Percentiles rank a stretch among this genome's conserved stretches.
phyloP scores from a whole-genome alignment of 2,888 invertebrate genomes.

The Tolmerus cingulatus region DNA sequence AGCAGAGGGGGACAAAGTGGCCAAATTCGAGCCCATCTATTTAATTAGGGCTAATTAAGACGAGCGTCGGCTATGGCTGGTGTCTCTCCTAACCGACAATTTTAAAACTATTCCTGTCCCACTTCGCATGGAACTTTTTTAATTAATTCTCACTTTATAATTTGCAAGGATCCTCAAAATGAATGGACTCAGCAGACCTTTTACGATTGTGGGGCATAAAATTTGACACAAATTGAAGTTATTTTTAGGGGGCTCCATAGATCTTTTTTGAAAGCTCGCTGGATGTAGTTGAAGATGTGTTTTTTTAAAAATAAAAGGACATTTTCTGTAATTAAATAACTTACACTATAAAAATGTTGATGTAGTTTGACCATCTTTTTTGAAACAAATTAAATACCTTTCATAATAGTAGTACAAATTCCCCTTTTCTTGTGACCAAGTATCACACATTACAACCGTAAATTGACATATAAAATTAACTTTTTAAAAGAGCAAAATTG shows the following conservation, averaged over 20 bases:
- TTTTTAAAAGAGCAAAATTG: too few species aligned
- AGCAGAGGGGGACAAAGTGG: neutral
- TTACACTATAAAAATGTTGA: too few species aligned
- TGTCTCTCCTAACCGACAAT: neutral
- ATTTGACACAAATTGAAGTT: neutral
- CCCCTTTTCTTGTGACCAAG: too few species aligned
- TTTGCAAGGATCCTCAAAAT: neutral
- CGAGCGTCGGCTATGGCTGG: neutral
- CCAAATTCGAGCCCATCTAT: neutral
- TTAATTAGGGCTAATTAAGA: conserved; percentile 15
- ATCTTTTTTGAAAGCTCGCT: neutral
- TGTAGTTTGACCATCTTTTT: too few species aligned
- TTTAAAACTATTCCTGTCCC: neutral
- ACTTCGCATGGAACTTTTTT: neutral
- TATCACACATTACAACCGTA: too few species aligned
- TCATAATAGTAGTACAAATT: too few species aligned
- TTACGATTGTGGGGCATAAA: neutral
- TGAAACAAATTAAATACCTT: too few species aligned
- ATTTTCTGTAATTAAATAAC: too few species aligned
- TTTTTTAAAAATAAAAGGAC: too few species aligned
- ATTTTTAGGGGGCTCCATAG: neutral
- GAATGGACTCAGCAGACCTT: neutral
- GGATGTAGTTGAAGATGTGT: neutral
- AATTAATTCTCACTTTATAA: neutral
- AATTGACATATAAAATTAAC: too few species aligned